These are phyloP conservation scores for Tolmerus cingulatus DNA, from an alignment of 2,888 invertebrate genomes.

Conservation along the genomic window DNA sequence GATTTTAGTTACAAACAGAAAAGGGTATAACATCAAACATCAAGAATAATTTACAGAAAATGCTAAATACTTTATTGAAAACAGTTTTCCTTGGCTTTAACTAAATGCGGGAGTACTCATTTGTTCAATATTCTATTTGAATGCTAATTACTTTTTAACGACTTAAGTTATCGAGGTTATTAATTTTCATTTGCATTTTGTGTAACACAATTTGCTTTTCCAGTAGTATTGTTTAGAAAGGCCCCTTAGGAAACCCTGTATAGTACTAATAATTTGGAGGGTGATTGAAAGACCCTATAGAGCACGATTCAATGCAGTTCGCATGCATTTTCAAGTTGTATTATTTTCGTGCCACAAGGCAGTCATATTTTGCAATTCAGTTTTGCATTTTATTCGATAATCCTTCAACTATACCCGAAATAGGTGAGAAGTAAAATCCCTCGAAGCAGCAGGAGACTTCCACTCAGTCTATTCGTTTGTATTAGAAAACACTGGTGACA, in stretches of 20 bases:
- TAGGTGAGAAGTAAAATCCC: not conserved
- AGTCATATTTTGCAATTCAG: not conserved
- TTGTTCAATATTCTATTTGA: not conserved
- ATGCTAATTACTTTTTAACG: not conserved
- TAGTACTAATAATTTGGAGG: too few relatives aligned
- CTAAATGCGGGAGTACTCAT: too few relatives aligned
- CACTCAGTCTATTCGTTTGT: not conserved
- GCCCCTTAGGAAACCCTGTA: too few relatives aligned
- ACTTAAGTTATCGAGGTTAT: not conserved
- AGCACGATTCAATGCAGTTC: too few relatives aligned
- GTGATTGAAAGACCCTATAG: too few relatives aligned
- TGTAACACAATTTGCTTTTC: not conserved
- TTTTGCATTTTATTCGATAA: not conserved
- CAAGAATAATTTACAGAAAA: too few relatives aligned
- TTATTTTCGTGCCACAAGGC: not conserved
- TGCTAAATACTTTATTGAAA: too few relatives aligned
- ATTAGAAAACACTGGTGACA: not conserved
- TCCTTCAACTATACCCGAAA: not conserved
- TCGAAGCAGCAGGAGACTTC: not conserved
- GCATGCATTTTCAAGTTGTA: not conserved
- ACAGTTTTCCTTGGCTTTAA: too few relatives aligned
- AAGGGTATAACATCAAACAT: too few relatives aligned
- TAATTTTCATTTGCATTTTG: not conserved
- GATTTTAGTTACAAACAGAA: too few relatives aligned
- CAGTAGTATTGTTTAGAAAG: too few relatives aligned